Evolutionary conservation across 64 coral and sea anemone genomes (phyloP).

Genomic region (Actinia tenebrosa): DNA sequence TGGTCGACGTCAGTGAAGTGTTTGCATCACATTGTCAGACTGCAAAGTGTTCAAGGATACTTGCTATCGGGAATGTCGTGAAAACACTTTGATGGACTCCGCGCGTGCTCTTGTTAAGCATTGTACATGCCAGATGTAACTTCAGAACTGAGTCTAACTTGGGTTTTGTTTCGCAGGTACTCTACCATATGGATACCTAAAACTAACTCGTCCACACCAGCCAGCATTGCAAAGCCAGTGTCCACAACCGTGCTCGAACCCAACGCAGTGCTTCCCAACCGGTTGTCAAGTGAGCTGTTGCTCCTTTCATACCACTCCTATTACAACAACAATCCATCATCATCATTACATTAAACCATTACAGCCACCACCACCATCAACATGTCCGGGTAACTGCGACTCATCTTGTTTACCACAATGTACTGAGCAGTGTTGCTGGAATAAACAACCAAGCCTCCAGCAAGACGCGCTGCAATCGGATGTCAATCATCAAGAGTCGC

Average conservation of each 20-base stretch:
- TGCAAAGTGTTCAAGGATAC: no score
- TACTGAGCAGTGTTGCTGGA: conserved; percentile 45
- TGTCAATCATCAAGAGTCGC: neutral
- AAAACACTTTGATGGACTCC: no score
- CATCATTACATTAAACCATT: neutral
- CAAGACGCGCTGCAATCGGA: neutral
- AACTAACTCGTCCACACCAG: conserved; percentile 42
- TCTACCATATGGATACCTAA: conserved; percentile 63
- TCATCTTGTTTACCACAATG: conserved; percentile 56
- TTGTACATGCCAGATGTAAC: no score
- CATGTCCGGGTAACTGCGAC: conserved; percentile 50
- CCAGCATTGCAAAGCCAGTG: conserved; percentile 22
- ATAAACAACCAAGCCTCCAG: neutral
- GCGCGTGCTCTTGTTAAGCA: no score
- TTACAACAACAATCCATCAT: neutral
- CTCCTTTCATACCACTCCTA: conserved; percentile 26
- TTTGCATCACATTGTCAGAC: no score
- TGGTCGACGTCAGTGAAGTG: no score
- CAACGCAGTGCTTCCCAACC: conserved; percentile 38
- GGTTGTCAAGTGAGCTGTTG: conserved; percentile 67
- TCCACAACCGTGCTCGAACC: conserved; percentile 75
- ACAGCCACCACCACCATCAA: neutral
- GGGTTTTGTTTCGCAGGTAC: conserved; percentile 19
- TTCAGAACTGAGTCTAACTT: no score
- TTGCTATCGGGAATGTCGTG: no score